Conservation (phyloP, 2,888 invertebrate genomes). For the Parnassius orleans region DNA sequence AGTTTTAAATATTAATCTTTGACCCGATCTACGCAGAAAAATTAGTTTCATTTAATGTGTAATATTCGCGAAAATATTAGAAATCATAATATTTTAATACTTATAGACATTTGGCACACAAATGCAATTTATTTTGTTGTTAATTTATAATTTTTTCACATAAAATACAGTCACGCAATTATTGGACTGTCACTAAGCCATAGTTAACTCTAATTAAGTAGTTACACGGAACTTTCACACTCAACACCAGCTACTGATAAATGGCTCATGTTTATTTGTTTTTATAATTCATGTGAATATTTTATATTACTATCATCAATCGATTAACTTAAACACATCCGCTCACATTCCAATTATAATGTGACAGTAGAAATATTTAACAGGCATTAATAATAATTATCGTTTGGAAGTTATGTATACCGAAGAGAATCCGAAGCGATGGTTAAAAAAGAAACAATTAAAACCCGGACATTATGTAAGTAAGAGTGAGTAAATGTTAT, state of each 20-base stretch:
- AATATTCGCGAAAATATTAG: too few species aligned
- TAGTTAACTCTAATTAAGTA: neutral
- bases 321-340: conserved; percentile 22
- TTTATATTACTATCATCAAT: conserved; percentile 28
- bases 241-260: conserved; percentile 2
- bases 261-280: conserved; percentile 36
- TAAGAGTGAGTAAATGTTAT: neutral
- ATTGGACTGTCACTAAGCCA: too few species aligned
- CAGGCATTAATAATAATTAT: conserved; percentile 31
- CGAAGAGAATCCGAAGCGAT: conserved; percentile 7
- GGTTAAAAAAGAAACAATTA: neutral
- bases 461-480: neutral
- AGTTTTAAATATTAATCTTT: too few species aligned
- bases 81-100: too few species aligned
- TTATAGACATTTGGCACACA: too few species aligned
- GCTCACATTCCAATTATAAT: conserved; percentile 37
- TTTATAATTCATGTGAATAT: conserved; percentile 37
- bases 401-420: conserved; percentile 30
- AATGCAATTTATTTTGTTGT: too few species aligned
- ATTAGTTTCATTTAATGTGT: too few species aligned
- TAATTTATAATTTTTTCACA: too few species aligned
- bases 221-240: conserved; percentile 8
- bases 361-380: conserved; percentile 16
- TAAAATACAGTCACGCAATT: too few species aligned
- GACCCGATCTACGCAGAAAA: too few species aligned